Evolutionary conservation across 2,888 invertebrate genomes (phyloP), one percentile per base, ranked within the genome.

Genomic region (Hypena proboscidalis): DNA sequence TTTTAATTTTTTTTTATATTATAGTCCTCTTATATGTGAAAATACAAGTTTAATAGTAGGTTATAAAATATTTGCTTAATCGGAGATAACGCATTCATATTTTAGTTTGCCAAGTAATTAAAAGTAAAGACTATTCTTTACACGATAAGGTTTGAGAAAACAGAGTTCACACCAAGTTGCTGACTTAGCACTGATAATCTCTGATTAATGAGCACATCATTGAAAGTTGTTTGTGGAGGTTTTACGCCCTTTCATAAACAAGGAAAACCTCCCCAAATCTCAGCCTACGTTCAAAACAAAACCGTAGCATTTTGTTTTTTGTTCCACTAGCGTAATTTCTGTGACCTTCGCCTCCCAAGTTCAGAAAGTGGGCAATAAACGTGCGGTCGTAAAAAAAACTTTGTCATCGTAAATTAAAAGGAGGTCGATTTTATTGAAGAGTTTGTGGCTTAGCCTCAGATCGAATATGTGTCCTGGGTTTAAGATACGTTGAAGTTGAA

Each of bases 311-410:
- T 41, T 41, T 35, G n/a, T 15, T 53, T 47, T 43, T 56, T 38
- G 46, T 45, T 17, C 21, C 7, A 22, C 34, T 22, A 27, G 29
- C 33, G 32, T 27, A 34, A 53, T 58, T 43, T 8, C 13, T 9
- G 14, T n/a, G 58, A 42, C 47, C 37, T 52, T 47, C 33, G 38
- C 17, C 22, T 23, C 31, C 1, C 8, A 21, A 9, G 22, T 47
- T 42, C 26, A 30, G 44, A 39, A 37, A 45, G 34, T 40, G 23
- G n/a, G 23, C 29, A 37, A 58, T 62, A 57, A 58, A 58, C 45
- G 23, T 44, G 47, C 39, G 62, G 37, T 58, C 45, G 29, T 58
- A 48, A 60, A 39, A 60, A 39, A 60, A 57, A 57, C 48, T 52
- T 58, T 43, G 53, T 30, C 37, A 38, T 38, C 47, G 31, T 52